Base-by-base conservation (phyloP, 2,888 invertebrate species). In the Eucera pruinosa region DNA sequence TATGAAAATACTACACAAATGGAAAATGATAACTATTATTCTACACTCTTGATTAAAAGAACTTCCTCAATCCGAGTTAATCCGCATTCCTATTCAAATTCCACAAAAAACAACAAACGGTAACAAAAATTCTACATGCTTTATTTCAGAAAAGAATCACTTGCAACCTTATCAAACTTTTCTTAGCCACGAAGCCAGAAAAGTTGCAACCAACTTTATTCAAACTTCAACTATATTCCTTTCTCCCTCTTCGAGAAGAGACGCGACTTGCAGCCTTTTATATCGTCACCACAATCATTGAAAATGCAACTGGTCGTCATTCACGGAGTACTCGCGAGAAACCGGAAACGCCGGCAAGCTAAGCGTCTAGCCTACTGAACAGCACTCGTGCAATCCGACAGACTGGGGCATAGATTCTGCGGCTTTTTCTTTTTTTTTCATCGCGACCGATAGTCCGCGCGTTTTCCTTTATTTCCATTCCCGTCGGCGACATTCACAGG, bases 391-490 rank as follows among this genome's bases (percentile, higher is more conserved):
- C 65, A 55, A 70, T 65, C 39, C 54, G 43, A 11, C 41, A 18
- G 67, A 4, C 48, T 45, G 20, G n/a, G n/a, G 7, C 47, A 23
- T 36, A 45, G 36, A 64, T 70, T 55, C 36, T 30, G 15, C 11
- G 33, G 33, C 18, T 11, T 50, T 48, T 57, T 47, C 43, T 18
- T 15, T 48, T 27, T 39, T 25, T 20, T 54, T 54, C 20, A 20
- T 50, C n/a, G 7, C 25, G 36, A 47, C 58, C 67, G 33, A 64
- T 64, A 39, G 45, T 13, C 30, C 58, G 43, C 61, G 52, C 52
- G 18, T 67, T 48, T 33, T 47, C 45, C 52, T 70, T 64, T 62
- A 74, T 74, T 65, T 52, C 70, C 50, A 20, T 36, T 27, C 43
- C 20, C 41, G 57, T 33, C 57, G 41, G 39, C 23, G 15, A 64